Evolutionary conservation across 2,888 invertebrate species (phyloP), one percentile per base, ranked within the genome.

Genomic region (Ornithoptera priamus): DNA sequence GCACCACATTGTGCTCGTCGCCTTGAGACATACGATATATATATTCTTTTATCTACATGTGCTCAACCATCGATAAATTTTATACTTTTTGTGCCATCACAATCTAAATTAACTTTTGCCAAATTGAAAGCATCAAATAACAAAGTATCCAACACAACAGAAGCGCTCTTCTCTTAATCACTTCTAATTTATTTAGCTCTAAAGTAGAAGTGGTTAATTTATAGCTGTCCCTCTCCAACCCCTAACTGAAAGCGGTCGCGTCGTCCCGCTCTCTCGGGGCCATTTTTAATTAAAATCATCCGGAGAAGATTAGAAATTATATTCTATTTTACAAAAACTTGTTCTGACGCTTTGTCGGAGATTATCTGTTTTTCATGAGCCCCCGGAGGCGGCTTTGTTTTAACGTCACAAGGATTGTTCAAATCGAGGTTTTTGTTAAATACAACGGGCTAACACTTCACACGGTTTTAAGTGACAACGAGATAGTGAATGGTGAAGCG

Each of bases 221-320:
- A 90, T 89, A 80, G 85, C 80, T 81, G 80, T 92, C 91, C 89
- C 83, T 85, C 81, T 91, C 87, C 80, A 79, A 79, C 88, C 85
- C 86, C 80, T 74, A 77, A 76, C 78, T 74, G 76, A 76, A 75
- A 73, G 74, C 78, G 78, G 76, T 85, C 78, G 78, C 77, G 77
- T 82, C 85, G 77, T 92, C 91, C 84, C 86, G 76, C 77, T 92
- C 91, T 85, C 87, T 74, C 80, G 91, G 90, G 91, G 89, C 90
- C 91, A 88, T 91, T 92, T 92, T 92, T 92, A 92, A 92, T 92
- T 92, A 92, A 92, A 92, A 92, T 90, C 90, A 87, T 89, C 88
- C 89, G 79, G 90, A 92, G 91, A 90, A 90, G 92, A 92, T 92
- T 91, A 91, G 92, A 92, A 92, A 92, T 92, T 92, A 92, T 92